Percentiles rank a stretch among this genome's conserved stretches.
Evolutionary conservation across 2,797 vertebrate species (phyloP).

Genomic region (Neosilurus hyrtlii): DNA sequence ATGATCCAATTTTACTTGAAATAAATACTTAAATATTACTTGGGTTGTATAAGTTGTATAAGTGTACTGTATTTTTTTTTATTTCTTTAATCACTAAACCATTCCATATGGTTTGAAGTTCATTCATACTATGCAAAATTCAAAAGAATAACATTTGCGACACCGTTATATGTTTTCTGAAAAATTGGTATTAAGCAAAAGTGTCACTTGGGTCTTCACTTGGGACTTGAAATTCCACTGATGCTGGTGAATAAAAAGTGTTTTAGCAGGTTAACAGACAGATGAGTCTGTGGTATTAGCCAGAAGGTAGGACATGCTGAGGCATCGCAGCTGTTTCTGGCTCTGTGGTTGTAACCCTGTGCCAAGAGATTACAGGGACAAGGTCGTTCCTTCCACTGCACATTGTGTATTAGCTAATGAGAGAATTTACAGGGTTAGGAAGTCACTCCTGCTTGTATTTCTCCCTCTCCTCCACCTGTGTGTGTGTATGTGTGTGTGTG

Average conservation of each 20-base stretch:
- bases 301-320: not conserved
- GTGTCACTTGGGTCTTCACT: not conserved
- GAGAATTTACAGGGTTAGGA: constrained; percentile 3
- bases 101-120: too few species aligned
- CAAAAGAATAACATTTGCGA: too few species aligned
- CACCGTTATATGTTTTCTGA: too few species aligned
- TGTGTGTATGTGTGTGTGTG: not conserved
- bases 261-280: not conserved
- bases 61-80: too few species aligned
- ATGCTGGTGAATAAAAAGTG: not conserved
- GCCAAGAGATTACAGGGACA: constrained; percentile 4
- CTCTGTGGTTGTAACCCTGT: not conserved
- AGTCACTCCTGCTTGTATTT: not conserved
- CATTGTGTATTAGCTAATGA: constrained; percentile 11
- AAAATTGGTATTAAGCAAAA: not conserved
- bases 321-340: constrained; percentile 8
- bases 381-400: not conserved
- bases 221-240: not conserved
- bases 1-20: too few species aligned
- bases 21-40: too few species aligned
- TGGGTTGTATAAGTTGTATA: too few species aligned
- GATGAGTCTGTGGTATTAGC: not conserved
- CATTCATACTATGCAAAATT: too few species aligned
- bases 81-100: too few species aligned
- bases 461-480: not conserved